Percentiles rank a stretch among this genome's conserved stretches.
These are phyloP conservation scores for Grapholita molesta DNA, from an alignment of 1,140 invertebrate genomes.

Conservation along the genomic window DNA sequence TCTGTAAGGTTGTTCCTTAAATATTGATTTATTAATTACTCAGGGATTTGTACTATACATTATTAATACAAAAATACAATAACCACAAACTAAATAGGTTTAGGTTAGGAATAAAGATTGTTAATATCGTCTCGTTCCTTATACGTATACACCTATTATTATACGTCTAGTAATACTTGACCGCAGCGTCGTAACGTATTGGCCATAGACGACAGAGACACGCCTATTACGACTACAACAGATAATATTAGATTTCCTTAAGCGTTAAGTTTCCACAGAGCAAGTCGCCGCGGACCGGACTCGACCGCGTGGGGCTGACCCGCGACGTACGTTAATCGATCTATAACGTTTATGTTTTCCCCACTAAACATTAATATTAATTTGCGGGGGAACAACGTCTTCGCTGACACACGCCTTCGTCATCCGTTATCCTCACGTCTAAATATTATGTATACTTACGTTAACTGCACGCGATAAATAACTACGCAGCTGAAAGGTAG, in stretches of 20 bases:
- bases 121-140: not conserved
- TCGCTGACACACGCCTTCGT: not conserved
- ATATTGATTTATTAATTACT: too few relatives aligned
- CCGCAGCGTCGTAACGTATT: not conserved
- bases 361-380: constrained; percentile 21
- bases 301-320: not conserved
- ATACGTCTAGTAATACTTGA: not conserved
- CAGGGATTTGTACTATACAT: too few relatives aligned
- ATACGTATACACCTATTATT: too few relatives aligned
- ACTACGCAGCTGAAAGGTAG: constrained; percentile 35
- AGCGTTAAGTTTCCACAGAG: constrained; percentile 1
- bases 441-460: not conserved
- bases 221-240: not conserved
- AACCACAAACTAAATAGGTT: too few relatives aligned
- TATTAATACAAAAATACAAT: too few relatives aligned
- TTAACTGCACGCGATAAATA: not conserved
- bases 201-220: not conserved
- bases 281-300: not conserved
- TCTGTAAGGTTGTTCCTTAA: too few relatives aligned
- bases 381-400: not conserved
- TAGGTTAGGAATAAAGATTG: too few relatives aligned
- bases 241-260: constrained; percentile 3
- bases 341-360: constrained; percentile 1
- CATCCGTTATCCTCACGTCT: constrained; percentile 15
- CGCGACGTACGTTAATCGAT: not conserved